Conservation (phyloP, 2,113 vertebrate genomes). For the Circaetus gallicus region DNA sequence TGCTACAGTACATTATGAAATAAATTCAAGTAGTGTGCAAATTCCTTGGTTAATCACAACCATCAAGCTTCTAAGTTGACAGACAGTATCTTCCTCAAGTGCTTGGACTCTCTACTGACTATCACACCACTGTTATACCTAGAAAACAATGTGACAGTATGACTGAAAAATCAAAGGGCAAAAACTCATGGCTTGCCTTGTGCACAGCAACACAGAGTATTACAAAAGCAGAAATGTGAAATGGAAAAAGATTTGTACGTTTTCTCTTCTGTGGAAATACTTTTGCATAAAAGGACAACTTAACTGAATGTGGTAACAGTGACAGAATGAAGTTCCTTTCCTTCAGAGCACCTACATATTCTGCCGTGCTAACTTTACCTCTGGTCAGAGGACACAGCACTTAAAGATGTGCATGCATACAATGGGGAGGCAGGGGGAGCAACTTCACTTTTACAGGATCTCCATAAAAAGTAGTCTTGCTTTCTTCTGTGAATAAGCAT, state of each 20-base stretch:
- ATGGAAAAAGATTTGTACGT: background rate
- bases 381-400: background rate
- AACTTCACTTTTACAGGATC: background rate
- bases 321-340: background rate
- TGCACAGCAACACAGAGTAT: background rate
- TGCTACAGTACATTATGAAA: background rate
- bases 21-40: background rate
- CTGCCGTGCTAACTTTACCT: background rate
- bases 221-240: background rate
- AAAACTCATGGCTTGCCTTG: background rate
- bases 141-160: background rate
- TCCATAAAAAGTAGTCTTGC: background rate
- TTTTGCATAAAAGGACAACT: background rate
- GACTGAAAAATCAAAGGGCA: background rate
- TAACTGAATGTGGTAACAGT: background rate
- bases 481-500: background rate
- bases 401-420: background rate
- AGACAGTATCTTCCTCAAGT: background rate
- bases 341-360: background rate
- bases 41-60: background rate
- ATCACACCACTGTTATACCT: background rate
- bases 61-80: background rate
- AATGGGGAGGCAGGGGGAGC: constrained; percentile 5
- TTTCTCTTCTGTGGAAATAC: background rate
- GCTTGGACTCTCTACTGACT: background rate